Evolutionary conservation across 1,140 invertebrate genomes (phyloP), one percentile per base, ranked within the genome.

Genomic region (Sinonovacula constricta): DNA sequence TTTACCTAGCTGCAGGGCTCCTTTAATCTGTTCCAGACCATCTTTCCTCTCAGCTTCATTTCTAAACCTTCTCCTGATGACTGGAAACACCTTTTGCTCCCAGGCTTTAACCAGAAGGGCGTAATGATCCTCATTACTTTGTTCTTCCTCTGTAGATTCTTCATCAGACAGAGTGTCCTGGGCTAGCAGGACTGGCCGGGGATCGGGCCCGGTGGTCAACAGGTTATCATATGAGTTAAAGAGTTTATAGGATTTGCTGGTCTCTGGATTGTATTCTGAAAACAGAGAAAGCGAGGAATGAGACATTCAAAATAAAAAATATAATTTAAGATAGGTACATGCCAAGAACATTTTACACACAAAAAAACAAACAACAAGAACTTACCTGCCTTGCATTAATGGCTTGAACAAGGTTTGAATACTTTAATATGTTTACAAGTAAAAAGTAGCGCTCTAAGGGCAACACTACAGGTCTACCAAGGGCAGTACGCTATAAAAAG

Each of bases 1-100:
- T 81, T 51, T 63, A 90, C 89, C 88, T 14, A 91, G 79, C 66
- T 90, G 88, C 18, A 92, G 82, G 28, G 91, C 91, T 63, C 90
- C 91, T 75, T 88, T 85, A 36, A 92, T 92, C 83, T 92, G 91
- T 49, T 92, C 91, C 51, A 92, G 81, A 0, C 91, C 91, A 81
- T 92, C 91, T 75, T 91, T 90, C 34, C 91, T 85, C 79, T 92
- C 91, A 5, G 89, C 88, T 62, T 92, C 91, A 79, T 92, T 92
- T 26, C 91, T 83, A 81, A 92, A 92, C 33, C 91, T 62, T 31
- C 91, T 56, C n/a, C 90, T 62, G 51, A 92, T 92, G 33, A 91
- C 83, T 56, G 91, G 91, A 75, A 92, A 92, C 12, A 92, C 91
- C 77, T 91, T 90, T 71, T 89, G 89, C 79, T 92, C 91, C 91